These are phyloP conservation scores for Leptopterna dolabrata DNA, from an alignment of 2,888 invertebrate species.

Conservation along the genomic window DNA sequence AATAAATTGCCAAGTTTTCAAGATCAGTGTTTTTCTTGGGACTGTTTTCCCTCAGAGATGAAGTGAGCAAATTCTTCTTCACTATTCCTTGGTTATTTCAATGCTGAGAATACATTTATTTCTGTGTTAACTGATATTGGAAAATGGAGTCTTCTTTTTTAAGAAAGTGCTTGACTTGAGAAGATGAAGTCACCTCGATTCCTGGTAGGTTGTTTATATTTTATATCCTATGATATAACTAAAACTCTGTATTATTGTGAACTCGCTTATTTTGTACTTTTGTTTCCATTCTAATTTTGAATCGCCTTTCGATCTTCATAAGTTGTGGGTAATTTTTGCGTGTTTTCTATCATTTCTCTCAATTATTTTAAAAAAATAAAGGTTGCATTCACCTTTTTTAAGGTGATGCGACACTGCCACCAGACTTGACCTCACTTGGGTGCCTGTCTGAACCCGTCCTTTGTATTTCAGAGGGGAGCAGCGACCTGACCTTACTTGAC, in stretches of 20 bases:
- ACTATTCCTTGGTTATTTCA: background rate
- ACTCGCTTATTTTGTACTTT: background rate
- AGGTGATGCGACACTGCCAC: background rate
- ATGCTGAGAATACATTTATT: background rate
- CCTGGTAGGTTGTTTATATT: background rate
- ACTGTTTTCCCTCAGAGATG: background rate
- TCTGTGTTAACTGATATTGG: background rate
- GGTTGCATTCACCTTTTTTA: background rate
- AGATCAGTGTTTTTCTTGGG: background rate
- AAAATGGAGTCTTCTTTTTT: background rate
- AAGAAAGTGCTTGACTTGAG: background rate
- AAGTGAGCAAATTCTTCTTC: background rate
- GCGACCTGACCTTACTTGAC: too few species aligned
- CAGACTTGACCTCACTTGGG: too few species aligned
- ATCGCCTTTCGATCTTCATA: background rate
- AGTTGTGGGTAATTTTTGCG: background rate
- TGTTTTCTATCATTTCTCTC: background rate
- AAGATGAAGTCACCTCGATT: background rate
- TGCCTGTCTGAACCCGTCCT: too few species aligned
- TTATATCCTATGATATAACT: background rate
- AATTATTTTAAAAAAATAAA: background rate
- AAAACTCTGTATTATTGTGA: background rate
- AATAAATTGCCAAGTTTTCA: background rate
- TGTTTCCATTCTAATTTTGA: background rate
- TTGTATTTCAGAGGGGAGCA: too few species aligned